A percentile compares a stretch with the other conserved stretches of the same genome.
Evolutionary conservation across 2,113 vertebrate species (phyloP).

Genomic region (Tupaia chinensis): DNA sequence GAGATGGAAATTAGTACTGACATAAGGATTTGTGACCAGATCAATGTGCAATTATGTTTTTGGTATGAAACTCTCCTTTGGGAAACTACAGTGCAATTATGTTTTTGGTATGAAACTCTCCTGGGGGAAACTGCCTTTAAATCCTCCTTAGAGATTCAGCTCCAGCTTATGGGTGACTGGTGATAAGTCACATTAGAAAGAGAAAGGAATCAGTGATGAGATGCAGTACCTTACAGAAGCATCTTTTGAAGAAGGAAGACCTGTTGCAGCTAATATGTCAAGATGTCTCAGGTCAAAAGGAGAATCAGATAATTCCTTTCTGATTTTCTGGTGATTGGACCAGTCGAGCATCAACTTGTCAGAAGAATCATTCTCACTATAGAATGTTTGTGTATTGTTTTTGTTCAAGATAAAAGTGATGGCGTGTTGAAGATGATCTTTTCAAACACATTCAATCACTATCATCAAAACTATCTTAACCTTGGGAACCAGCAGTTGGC

Average conservation of each 20-base stretch:
- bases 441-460: not conserved
- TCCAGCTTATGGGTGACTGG: not conserved
- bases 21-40: slow-evolving; percentile 63
- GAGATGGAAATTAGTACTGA: slow-evolving; percentile 63
- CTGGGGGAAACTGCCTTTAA: slow-evolving; percentile 52
- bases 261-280: not conserved
- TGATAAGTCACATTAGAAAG: slow-evolving; percentile 20
- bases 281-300: not conserved
- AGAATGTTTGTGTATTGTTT: not conserved
- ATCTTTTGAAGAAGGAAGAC: not conserved
- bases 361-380: not conserved
- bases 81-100: slow-evolving; percentile 68
- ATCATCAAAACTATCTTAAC: not conserved
- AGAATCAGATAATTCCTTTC: not conserved
- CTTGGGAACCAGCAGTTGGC: too few relatives aligned
- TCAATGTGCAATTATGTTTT: slow-evolving; percentile 68
- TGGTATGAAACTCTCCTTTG: slow-evolving; percentile 47
- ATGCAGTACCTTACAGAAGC: not conserved
- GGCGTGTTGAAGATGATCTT: not conserved
- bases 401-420: not conserved
- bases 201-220: not conserved
- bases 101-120: slow-evolving; percentile 52
- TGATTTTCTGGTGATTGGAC: not conserved
- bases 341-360: not conserved
- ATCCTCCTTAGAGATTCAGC: slow-evolving; percentile 36